Conservation (phyloP, 2,888 invertebrate species). For the Drosophila setosimentum region DNA sequence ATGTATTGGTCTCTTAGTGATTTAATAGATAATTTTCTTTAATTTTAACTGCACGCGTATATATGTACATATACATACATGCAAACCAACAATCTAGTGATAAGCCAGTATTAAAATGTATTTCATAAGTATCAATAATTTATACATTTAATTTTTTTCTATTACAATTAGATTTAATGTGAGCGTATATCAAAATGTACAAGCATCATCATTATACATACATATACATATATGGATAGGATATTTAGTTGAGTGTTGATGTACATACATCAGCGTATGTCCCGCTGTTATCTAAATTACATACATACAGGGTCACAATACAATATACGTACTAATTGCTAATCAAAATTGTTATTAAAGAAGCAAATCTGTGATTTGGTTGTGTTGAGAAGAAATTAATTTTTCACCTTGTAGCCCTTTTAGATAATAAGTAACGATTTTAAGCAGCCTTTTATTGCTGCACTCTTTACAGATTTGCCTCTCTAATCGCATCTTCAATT, state of each 20-base stretch:
- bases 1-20: constrained; percentile 78
- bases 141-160: constrained; percentile 34
- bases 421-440: constrained; percentile 25
- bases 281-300: constrained; percentile 15
- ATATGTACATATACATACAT: constrained; percentile 21
- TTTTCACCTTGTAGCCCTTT: constrained; percentile 9
- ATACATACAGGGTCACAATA: constrained; percentile 43
- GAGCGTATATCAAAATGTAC: constrained; percentile 59
- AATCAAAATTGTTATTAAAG: constrained; percentile 36
- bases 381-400: constrained; percentile 25
- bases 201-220: constrained; percentile 6
- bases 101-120: constrained; percentile 45
- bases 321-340: constrained; percentile 22
- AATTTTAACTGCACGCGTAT: constrained; percentile 67
- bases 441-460: not conserved
- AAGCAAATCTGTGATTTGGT: constrained; percentile 59
- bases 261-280: constrained; percentile 12
- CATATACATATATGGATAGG: constrained; percentile 1
- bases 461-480: constrained; percentile 4
- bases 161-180: constrained; percentile 29
- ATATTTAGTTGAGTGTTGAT: constrained; percentile 30
- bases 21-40: constrained; percentile 64
- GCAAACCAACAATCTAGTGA: constrained; percentile 12
- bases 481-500: not conserved
- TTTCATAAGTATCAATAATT: constrained; percentile 32